These are phyloP conservation scores for Candidula unifasciata DNA, from an alignment of 2,888 invertebrate species.

Conservation along the genomic window DNA sequence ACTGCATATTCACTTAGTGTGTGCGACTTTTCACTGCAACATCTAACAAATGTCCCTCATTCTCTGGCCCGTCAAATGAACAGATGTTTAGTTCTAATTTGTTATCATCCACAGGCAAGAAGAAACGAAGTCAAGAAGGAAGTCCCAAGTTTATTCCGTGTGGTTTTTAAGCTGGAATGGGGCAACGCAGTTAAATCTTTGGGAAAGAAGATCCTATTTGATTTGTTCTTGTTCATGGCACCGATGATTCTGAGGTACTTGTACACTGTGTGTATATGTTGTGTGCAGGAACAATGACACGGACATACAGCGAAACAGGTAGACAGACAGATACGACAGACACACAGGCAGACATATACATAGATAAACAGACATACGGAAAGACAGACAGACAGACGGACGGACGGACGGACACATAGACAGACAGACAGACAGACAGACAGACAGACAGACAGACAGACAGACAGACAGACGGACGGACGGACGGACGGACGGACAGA, in stretches of 20 bases:
- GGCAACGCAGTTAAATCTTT: background rate
- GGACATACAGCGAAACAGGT: background rate
- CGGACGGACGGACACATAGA: background rate
- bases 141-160: constrained; percentile 15
- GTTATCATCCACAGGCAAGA: background rate
- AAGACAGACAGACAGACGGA: background rate
- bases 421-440: background rate
- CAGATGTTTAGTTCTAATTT: too few relatives aligned
- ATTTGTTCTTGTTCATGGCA: constrained; percentile 51
- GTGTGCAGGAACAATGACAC: background rate
- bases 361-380: background rate
- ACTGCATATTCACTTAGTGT: background rate
- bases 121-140: background rate
- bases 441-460: background rate
- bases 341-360: background rate
- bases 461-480: background rate
- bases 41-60: too few relatives aligned
- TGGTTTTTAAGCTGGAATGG: background rate
- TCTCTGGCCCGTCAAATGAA: too few relatives aligned
- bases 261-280: background rate
- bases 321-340: background rate
- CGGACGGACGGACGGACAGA: background rate
- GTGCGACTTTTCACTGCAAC: background rate
- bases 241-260: constrained; percentile 58
- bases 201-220: constrained; percentile 53